These are phyloP conservation scores for Zaprionus davidi DNA, from an alignment of 1,140 invertebrate genomes.

Conservation along the genomic window DNA sequence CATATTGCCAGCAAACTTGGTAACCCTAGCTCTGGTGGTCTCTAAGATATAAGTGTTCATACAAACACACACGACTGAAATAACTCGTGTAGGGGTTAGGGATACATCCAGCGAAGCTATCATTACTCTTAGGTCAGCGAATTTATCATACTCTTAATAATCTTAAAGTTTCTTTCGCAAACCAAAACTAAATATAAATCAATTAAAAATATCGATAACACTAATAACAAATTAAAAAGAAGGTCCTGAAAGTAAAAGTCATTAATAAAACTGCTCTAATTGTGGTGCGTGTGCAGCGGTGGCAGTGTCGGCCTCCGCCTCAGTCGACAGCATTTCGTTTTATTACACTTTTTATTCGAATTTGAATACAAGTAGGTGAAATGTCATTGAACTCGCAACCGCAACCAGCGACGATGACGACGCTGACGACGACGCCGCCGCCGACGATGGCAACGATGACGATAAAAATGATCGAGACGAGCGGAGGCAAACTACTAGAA, in stretches of 20 bases:
- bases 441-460: constrained; percentile 14
- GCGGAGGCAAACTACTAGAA: constrained; percentile 11
- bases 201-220: background rate
- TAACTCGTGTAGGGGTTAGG: no score
- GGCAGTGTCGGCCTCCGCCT: background rate
- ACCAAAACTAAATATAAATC: background rate
- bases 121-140: no score
- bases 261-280: constrained; percentile 1
- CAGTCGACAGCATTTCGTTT: constrained; percentile 26
- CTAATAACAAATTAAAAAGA: no score
- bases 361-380: constrained; percentile 79
- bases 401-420: constrained; percentile 26
- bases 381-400: constrained; percentile 79
- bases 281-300: background rate
- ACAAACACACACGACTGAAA: background rate
- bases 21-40: background rate
- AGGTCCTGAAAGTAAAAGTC: constrained; percentile 61
- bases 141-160: no score
- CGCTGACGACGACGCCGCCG: background rate
- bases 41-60: background rate
- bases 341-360: constrained; percentile 50
- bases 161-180: background rate
- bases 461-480: background rate
- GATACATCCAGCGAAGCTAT: no score
- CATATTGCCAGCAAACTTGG: background rate